Evolutionary conservation across 1,140 invertebrate genomes (phyloP).

Genomic region (Cotesia glomerata): DNA sequence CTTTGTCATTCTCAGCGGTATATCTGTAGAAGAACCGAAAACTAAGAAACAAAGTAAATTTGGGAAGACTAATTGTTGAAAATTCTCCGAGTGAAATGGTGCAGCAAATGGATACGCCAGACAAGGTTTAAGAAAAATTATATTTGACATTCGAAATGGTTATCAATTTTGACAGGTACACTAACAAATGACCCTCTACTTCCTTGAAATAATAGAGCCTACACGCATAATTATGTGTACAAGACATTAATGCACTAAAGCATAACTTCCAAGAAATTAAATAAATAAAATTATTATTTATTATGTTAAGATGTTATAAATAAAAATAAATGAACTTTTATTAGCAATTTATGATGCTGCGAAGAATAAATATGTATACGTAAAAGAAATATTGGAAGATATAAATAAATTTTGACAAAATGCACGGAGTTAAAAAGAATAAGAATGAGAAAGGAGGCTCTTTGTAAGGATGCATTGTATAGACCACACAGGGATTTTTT

Average conservation of each 20-base stretch:
- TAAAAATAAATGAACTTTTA: slow-evolving; percentile 1
- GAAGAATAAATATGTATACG: neutral
- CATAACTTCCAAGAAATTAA: no score
- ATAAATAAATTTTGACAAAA: slow-evolving; percentile 18
- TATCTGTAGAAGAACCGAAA: neutral
- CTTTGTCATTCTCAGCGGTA: no score
- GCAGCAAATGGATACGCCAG: slow-evolving; percentile 2
- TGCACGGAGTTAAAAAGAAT: neutral
- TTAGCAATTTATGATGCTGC: neutral
- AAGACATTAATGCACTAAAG: no score
- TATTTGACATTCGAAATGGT: slow-evolving; percentile 15
- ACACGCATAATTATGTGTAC: no score
- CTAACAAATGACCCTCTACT: slow-evolving; percentile 26
- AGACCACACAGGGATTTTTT: slow-evolving; percentile 31
- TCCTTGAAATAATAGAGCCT: slow-evolving; percentile 30
- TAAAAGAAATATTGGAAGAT: neutral
- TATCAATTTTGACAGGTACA: slow-evolving; percentile 34
- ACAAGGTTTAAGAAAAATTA: slow-evolving; percentile 31
- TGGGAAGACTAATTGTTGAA: neutral
- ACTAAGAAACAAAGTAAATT: neutral
- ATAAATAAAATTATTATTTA: no score
- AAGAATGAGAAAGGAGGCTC: neutral
- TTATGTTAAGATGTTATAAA: no score
- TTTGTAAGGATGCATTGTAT: neutral
- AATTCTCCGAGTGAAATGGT: neutral